Conservation (phyloP, 2,113 vertebrate species). For the Tricholaema leucomelas region DNA sequence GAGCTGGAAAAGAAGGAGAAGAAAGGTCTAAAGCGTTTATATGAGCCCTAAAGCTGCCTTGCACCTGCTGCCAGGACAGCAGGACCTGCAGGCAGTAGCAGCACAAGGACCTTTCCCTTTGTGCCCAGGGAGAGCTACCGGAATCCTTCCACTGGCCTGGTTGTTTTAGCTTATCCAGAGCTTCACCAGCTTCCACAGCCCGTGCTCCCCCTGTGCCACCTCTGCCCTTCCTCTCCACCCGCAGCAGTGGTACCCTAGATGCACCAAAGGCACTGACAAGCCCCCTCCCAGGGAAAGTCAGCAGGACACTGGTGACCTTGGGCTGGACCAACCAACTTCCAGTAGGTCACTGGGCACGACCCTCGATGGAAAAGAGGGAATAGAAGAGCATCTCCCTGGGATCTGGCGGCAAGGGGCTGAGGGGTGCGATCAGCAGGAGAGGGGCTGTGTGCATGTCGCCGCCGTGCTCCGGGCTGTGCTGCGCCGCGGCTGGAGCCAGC, state of each 20-base stretch:
- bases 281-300: background rate
- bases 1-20: slow-evolving; percentile 52
- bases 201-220: background rate
- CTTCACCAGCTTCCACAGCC: background rate
- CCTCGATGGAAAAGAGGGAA: accelerated
- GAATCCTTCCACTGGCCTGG: background rate
- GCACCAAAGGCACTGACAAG: accelerated
- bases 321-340: background rate
- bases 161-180: background rate
- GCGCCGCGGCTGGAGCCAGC: background rate
- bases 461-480: background rate
- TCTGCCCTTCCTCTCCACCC: background rate
- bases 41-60: background rate
- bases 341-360: accelerated
- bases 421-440: background rate
- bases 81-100: background rate
- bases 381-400: background rate
- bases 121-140: background rate
- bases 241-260: accelerated
- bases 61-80: background rate
- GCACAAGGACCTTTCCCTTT: background rate
- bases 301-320: accelerated
- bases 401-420: background rate
- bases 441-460: background rate
- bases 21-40: background rate